These are phyloP conservation scores for Stichodactyla helianthus DNA, from an alignment of 64 coral and sea anemone genomes.

Conservation along the genomic window DNA sequence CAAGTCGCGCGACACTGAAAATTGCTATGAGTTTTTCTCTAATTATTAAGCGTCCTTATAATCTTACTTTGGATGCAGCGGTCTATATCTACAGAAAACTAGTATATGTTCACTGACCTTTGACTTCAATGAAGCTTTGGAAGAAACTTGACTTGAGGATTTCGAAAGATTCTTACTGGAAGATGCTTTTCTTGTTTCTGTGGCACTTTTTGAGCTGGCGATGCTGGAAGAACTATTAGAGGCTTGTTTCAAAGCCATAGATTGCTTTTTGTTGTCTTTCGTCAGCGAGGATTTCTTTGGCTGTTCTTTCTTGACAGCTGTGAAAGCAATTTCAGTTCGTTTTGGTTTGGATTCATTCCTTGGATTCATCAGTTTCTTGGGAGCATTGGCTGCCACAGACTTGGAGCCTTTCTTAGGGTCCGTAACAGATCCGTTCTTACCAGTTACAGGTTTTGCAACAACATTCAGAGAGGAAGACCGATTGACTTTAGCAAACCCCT, in stretches of 20 bases:
- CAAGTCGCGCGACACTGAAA: too few species aligned
- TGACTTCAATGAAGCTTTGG: neutral
- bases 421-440: neutral
- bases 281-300: neutral
- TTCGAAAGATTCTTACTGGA: neutral
- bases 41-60: neutral
- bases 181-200: too few species aligned
- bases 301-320: neutral
- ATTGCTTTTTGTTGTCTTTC: neutral
- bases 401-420: neutral
- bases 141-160: neutral
- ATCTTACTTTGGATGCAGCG: too few species aligned
- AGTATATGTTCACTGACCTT: neutral
- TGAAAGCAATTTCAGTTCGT: neutral
- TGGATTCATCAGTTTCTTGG: neutral
- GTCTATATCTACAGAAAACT: neutral
- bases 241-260: neutral
- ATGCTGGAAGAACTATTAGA: neutral
- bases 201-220: too few species aligned
- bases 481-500: neutral
- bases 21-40: neutral
- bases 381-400: neutral
- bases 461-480: neutral
- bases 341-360: neutral
- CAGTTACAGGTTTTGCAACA: neutral